A percentile compares a stretch with the other conserved stretches of the same genome.
phyloP scores from a whole-genome alignment of 1,140 invertebrate species.

The Tenebrio molitor region DNA sequence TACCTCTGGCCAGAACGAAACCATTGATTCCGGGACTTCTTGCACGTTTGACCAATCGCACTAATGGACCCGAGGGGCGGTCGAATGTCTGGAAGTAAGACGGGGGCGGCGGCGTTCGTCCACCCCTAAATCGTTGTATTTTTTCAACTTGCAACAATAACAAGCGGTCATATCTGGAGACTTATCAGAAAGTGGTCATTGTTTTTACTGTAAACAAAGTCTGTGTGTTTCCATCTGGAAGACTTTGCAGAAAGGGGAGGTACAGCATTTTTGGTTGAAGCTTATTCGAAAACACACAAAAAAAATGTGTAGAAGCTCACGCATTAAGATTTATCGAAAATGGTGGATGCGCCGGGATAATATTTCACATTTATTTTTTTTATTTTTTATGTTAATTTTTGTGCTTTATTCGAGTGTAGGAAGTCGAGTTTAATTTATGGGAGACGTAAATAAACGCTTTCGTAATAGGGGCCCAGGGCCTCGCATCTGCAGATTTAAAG shows the following conservation, averaged over 20 bases:
- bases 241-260: no score
- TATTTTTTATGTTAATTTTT: no score
- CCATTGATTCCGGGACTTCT: background rate
- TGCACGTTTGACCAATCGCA: background rate
- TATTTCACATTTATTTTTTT: no score
- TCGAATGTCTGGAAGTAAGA: background rate
- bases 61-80: background rate
- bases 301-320: no score
- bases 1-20: background rate
- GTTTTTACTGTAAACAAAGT: background rate
- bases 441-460: background rate
- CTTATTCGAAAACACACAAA: no score
- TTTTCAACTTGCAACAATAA: background rate
- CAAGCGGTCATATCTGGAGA: background rate
- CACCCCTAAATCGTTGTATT: background rate
- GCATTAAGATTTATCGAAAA: no score
- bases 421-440: no score
- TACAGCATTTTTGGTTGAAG: no score
- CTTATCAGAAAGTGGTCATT: background rate
- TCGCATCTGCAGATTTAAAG: background rate
- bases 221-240: no score
- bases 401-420: no score
- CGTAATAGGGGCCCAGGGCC: background rate
- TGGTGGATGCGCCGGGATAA: no score
- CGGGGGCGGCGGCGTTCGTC: background rate